phyloP scores from a whole-genome alignment of 2,113 vertebrate species.

The Hylia prasina region DNA sequence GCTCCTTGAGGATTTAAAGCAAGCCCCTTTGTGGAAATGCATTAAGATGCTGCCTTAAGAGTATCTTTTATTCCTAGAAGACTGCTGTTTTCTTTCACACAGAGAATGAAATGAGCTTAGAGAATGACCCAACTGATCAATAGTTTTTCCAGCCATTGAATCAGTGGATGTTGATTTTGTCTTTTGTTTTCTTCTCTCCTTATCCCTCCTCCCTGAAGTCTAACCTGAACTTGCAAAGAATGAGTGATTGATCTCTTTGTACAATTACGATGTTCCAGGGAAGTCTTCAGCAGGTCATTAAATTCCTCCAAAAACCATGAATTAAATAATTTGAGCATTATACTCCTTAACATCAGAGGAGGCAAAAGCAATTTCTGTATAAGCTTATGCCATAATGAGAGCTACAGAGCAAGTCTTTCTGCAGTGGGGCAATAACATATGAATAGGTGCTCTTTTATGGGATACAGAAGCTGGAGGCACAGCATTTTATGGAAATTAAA shows the following conservation, averaged over 20 bases:
- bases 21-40: neutral
- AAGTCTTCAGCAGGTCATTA: neutral
- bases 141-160: slow-evolving; percentile 29
- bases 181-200: slow-evolving; percentile 5
- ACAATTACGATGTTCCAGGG: neutral
- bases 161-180: slow-evolving; percentile 26
- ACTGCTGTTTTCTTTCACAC: slow-evolving; percentile 29
- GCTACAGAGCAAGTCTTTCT: neutral
- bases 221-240: neutral
- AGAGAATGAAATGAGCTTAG: slow-evolving; percentile 31
- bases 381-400: neutral
- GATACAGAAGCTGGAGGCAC: neutral
- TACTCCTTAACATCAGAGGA: neutral
- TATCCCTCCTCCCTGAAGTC: neutral
- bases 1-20: neutral
- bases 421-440: neutral
- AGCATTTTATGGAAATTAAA: neutral
- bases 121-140: slow-evolving; percentile 36
- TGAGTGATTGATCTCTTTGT: neutral
- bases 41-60: slow-evolving; percentile 26
- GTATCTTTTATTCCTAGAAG: slow-evolving; percentile 23
- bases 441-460: neutral
- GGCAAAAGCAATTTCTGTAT: neutral
- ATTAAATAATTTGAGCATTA: neutral
- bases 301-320: neutral